Evolutionary conservation across 2,113 vertebrate species (phyloP).

Genomic region (Bettongia penicillata): DNA sequence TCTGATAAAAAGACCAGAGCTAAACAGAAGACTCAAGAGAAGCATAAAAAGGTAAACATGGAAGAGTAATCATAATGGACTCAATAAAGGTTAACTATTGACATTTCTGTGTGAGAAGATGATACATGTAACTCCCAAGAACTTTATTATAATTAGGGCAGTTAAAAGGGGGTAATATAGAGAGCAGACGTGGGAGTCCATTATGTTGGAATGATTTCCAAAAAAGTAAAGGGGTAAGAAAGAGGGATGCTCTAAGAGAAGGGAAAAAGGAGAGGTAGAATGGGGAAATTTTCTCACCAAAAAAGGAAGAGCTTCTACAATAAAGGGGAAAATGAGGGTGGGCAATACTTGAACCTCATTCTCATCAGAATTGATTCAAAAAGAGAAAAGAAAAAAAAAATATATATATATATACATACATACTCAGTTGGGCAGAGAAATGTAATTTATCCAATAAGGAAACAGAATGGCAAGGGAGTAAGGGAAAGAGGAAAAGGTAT

Average conservation of each 20-base stretch:
- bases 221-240: background rate
- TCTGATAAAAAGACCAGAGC: background rate
- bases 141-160: background rate
- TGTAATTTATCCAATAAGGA: too few relatives aligned
- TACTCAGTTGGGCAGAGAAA: too few relatives aligned
- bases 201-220: background rate
- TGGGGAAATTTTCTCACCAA: too few relatives aligned
- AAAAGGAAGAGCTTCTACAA: too few relatives aligned
- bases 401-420: background rate
- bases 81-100: background rate
- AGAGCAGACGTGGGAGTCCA: background rate
- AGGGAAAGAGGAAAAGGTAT: background rate
- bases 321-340: background rate
- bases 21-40: background rate
- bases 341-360: background rate
- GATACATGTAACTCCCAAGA: background rate
- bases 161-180: background rate
- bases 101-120: background rate
- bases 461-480: background rate
- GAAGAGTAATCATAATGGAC: background rate
- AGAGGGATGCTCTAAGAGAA: background rate
- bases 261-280: too few relatives aligned
- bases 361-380: background rate
- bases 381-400: too few relatives aligned
- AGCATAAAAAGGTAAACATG: background rate